Conservation (phyloP, 2,113 vertebrate genomes). For the Pimephales promelas region DNA sequence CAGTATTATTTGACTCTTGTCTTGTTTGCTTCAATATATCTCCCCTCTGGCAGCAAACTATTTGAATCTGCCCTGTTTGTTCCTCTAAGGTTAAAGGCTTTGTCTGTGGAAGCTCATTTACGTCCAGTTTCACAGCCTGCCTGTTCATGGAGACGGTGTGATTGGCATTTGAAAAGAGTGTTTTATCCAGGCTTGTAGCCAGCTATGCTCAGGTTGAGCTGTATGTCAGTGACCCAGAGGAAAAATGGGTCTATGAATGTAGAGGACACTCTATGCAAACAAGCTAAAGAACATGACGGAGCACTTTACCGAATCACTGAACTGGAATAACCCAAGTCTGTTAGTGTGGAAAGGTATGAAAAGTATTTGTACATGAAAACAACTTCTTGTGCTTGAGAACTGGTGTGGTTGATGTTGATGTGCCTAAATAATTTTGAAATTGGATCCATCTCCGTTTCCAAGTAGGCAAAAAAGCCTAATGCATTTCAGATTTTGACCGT, state of each 20-base stretch:
- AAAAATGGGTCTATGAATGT: background rate
- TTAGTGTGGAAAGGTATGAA: background rate
- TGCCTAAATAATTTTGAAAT: background rate
- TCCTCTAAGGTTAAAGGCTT: slow-evolving; percentile 5
- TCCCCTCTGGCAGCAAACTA: background rate
- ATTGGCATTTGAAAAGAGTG: slow-evolving; percentile 3
- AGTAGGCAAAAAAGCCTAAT: background rate
- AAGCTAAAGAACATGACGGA: background rate
- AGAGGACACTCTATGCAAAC: background rate
- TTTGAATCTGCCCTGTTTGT: slow-evolving; percentile 6
- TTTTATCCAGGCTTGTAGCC: slow-evolving; percentile 7
- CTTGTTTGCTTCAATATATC: background rate
- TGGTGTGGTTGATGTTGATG: background rate
- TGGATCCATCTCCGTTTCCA: background rate
- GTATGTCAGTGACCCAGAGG: slow-evolving; percentile 12
- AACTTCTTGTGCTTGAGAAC: background rate
- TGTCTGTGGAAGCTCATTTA: slow-evolving; percentile 8
- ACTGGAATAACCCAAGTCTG: background rate
- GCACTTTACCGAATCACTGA: background rate
- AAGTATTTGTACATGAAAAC: background rate
- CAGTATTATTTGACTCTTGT: background rate
- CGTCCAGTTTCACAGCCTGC: background rate
- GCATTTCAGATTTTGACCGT: too few species aligned
- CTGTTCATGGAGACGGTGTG: background rate
- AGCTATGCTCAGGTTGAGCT: slow-evolving; percentile 14